phyloP scores from a whole-genome alignment of 1,140 invertebrate genomes.

The Drosophila kepulauana region DNA sequence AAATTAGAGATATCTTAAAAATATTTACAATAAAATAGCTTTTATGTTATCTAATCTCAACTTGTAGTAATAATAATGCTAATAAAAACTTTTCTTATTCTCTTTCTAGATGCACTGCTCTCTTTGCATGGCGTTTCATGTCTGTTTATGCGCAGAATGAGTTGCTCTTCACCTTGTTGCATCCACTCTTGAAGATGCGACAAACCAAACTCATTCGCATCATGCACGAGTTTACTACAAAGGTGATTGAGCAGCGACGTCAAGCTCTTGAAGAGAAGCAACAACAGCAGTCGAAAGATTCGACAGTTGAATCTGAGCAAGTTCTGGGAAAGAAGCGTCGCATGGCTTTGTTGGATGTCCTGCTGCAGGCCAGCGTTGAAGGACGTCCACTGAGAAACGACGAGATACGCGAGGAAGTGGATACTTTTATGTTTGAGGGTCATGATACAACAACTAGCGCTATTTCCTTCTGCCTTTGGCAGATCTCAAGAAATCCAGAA shows the following conservation, averaged over 20 bases:
- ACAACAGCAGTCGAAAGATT: slow-evolving; percentile 3
- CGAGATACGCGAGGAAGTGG: slow-evolving; percentile 89
- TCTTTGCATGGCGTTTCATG: slow-evolving; percentile 70
- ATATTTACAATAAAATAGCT: too few species aligned
- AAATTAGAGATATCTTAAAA: too few species aligned
- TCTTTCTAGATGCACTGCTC: slow-evolving; percentile 60
- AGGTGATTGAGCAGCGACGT: slow-evolving; percentile 86
- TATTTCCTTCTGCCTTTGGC: slow-evolving; percentile 61
- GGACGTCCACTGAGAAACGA: slow-evolving; percentile 86
- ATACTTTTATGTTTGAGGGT: slow-evolving; percentile 90
- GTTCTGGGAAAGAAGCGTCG: slow-evolving; percentile 85
- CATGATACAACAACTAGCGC: slow-evolving; percentile 81
- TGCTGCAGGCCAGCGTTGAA: slow-evolving; percentile 87
- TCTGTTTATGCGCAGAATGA: slow-evolving; percentile 57
- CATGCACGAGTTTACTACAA: slow-evolving; percentile 89
- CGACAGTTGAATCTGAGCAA: slow-evolving; percentile 5
- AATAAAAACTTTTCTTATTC: too few species aligned
- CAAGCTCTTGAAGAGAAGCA: slow-evolving; percentile 46
- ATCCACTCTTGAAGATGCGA: slow-evolving; percentile 84
- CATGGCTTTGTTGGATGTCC: slow-evolving; percentile 89
- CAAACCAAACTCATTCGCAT: slow-evolving; percentile 87
- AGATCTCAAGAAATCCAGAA: slow-evolving; percentile 59
- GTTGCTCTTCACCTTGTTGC: slow-evolving; percentile 70
- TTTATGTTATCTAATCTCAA: too few species aligned
- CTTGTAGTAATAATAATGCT: neutral